Base-by-base conservation (phyloP, 2,888 invertebrate species). In the Epinotia bilunana region DNA sequence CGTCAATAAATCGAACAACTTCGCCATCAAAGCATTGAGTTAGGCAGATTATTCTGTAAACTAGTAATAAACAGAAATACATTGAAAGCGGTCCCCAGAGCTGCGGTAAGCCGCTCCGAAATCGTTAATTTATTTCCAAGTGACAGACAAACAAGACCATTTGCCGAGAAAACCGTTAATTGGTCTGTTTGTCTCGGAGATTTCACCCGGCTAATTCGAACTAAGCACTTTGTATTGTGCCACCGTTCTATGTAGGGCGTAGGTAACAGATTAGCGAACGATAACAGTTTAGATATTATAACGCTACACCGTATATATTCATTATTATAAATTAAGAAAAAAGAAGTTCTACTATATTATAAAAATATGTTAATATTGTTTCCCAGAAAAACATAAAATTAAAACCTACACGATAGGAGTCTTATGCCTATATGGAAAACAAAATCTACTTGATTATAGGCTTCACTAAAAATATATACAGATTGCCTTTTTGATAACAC, bases 81-180 rank as follows among this genome's bases (percentile, higher is more conserved):
- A 43, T 69, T 64, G 58, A 58, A 60, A 64, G 49, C 63, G 23
- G n/a, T 58, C 43, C 67, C 23, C 33, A 53, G 23, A 39, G 58
- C 39, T 69, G 74, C 57, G 62, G 33, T 43, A 28, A 43, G 49
- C 69, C 69, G 57, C 63, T 70, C 63, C 58, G 63, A 53, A 74
- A 72, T 64, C 53, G 68, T 73, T 68, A 60, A 67, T 69, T 76
- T 60, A 73, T 64, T 68, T 43, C 73, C 39, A 63, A 64, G 69
- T 68, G 68, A 69, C 73, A 73, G 68, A 69, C 69, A 73, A 68
- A 76, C 73, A 76, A 69, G 73, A 67, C 57, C 63, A 76, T 72
- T 72, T 72, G 73, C 46, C 55, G 62, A 68, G 72, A 63, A 76
- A 68, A 70, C 76, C 76, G 62, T 76, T 76, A 68, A 76, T 67